Evolutionary conservation across 2,888 invertebrate species (phyloP), one percentile per base, ranked within the genome.

Genomic region (Neria commutata): DNA sequence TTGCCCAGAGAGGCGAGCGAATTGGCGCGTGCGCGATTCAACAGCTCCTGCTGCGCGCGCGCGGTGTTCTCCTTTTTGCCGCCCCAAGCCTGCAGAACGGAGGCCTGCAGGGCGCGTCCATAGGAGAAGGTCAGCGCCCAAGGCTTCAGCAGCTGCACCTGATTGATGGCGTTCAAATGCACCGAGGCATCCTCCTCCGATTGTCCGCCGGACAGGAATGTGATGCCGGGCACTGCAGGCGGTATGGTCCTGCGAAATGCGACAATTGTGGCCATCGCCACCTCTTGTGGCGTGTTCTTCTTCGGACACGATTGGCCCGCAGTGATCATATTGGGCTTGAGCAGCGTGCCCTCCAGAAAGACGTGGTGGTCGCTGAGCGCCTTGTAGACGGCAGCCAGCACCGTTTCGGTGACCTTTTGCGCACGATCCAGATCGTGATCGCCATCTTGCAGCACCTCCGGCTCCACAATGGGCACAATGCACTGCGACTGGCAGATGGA

Each of bases 311-410:
- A 86, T 85, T 94, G 94, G 63, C 96, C 97, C 59, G 93, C 88
- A 58, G 94, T 97, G 52, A 98, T 97, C 99, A 99, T 99, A 88
- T 99, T 99, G 58, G 99, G 98, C 83, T 99, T 99, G 74, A 99
- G 87, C 26, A 99, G 88, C 14, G 98, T 98, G 67, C 98, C 99
- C 84, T 99, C 99, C 74, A 99, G 86, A 86, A 87, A 99, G 62
- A 99, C 95, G 80, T 99, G 94, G 82, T 99, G 98, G 81, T 99
- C 98, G 75, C 86, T 90, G 67, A 99, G 86, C 6, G 99, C 98
- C 85, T 97, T 98, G 89, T 97, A 98, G 29, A 92, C 91, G 72
- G 95, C 96, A 50, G 97, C 91, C 75, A 98, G 84, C 29, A 98
- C 97, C 54, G 92, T 89, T 82, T 98, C 98, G 14, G 98, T 96